Percentiles rank a stretch among this genome's conserved stretches.
Conservation (phyloP, 2,113 vertebrate species). For the Egretta garzetta region DNA sequence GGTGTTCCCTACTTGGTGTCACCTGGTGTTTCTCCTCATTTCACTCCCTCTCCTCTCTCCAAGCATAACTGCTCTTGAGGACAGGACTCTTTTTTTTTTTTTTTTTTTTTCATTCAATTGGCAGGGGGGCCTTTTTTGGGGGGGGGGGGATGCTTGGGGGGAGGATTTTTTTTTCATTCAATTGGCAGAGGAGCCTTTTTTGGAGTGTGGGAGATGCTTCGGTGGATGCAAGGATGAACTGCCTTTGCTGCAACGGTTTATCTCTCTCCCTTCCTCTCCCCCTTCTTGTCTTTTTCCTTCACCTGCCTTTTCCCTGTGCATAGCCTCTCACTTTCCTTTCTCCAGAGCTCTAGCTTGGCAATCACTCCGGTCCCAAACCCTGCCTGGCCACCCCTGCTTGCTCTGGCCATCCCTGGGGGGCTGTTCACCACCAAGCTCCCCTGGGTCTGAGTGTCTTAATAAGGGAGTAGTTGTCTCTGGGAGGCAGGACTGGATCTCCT, state of each 20-base stretch:
- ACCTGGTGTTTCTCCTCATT: neutral
- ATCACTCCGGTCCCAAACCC: neutral
- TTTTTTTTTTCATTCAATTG: neutral
- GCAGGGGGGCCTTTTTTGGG: neutral
- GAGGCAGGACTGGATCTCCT: neutral
- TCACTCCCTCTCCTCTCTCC: neutral
- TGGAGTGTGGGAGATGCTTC: neutral
- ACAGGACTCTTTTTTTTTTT: too few relatives aligned
- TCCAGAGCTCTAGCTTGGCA: neutral
- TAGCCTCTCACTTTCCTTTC: neutral
- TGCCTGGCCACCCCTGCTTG: rapidly evolving
- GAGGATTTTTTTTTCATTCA: neutral
- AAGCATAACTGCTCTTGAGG: neutral
- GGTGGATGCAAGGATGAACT: neutral
- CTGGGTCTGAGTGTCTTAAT: neutral
- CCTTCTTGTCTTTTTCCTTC: neutral
- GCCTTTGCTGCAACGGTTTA: neutral
- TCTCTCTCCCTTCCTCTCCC: neutral
- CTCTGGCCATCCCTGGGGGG: neutral
- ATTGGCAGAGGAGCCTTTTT: neutral
- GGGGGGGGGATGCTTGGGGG: neutral
- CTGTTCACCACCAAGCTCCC: neutral
- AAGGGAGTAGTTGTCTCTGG: neutral
- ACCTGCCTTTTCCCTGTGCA: neutral
- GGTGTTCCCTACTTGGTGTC: neutral